Evolutionary conservation across 1,140 invertebrate species (phyloP), one percentile per base, ranked within the genome.

Genomic region (Bombus turneri): DNA sequence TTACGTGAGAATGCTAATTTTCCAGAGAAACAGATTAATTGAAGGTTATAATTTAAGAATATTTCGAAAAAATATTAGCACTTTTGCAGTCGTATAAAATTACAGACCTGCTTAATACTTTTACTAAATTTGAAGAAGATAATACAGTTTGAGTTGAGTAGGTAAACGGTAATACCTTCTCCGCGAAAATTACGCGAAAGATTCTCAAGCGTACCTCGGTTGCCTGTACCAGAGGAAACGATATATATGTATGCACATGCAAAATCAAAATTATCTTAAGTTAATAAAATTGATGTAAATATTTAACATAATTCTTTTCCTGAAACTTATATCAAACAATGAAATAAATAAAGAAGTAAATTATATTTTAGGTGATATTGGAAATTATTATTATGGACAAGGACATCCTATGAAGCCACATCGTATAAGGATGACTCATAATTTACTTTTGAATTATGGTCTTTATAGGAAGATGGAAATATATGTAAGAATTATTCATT

Each of bases 331-430:
- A 9, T 53, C 1, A n/a, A 37, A 8, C 0, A 34, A 25, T 39
- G 18, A 3, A 31, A 18, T 9, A 47, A 34, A 66, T 66, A 28
- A 37, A 83, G 78, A 85, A 86, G 74, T 4, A 37, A 22, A 34
- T 47, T 37, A 6, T 79, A 25, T 22, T 82, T 71, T 90, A 99
- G 98, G 98, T 96, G 99, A 99, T 95, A 99, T 99, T 94, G 99
- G 99, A 53, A 99, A 99, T 95, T 99, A 99, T 95, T 99, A 99
- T 94, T 99, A 99, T 98, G 99, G 99, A 2, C 99, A 99, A 95
- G 99, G 99, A n/a, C 99, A 99, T 96, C 99, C 99, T 13, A 99
- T 99, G 99, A 99, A 99, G 95, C 99, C 99, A 13, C 99, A 99
- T 95, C 97, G 99, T 87, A 99, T 99, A 97, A 97, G 99, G 92